Evolutionary conservation across 2,113 vertebrate genomes (phyloP).

Genomic region (Lethenteron reissneri): DNA sequence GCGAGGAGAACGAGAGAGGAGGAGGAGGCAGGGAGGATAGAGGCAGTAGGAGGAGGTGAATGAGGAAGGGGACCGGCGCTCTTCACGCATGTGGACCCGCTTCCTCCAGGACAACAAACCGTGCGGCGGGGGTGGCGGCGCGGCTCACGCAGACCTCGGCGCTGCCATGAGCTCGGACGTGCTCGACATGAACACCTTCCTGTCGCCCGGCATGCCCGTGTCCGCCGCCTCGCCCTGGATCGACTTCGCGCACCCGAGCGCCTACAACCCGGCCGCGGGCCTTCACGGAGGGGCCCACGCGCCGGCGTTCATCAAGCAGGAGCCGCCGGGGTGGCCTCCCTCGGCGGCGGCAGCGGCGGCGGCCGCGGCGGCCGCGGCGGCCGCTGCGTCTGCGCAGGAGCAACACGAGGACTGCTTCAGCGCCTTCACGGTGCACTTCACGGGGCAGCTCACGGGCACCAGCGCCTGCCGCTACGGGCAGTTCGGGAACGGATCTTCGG

Average conservation of each 20-base stretch:
- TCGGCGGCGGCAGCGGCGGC: too few relatives aligned
- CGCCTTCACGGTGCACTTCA: constrained; percentile 1
- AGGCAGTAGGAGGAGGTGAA: background rate
- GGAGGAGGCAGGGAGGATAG: background rate
- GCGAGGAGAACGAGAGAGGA: background rate
- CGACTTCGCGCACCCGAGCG: constrained; percentile 4
- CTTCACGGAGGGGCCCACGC: background rate
- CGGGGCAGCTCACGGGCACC: constrained; percentile 1
- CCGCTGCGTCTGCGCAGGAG: background rate
- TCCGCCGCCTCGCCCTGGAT: background rate
- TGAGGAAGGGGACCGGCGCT: background rate
- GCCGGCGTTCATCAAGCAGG: constrained; percentile 4
- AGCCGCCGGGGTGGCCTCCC: background rate
- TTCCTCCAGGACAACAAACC: too few relatives aligned
- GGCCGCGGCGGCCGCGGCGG: too few relatives aligned
- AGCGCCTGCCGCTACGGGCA: constrained; percentile 2
- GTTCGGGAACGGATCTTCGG: background rate
- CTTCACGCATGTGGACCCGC: too few relatives aligned
- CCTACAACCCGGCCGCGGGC: background rate
- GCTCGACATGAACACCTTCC: constrained; percentile 1
- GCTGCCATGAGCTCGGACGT: constrained; percentile 1
- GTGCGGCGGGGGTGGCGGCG: too few relatives aligned
- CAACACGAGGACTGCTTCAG: background rate
- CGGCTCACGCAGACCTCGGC: background rate
- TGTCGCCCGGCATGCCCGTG: background rate